Base-by-base conservation (phyloP, 2,888 invertebrate species). In the Meloe dianella region DNA sequence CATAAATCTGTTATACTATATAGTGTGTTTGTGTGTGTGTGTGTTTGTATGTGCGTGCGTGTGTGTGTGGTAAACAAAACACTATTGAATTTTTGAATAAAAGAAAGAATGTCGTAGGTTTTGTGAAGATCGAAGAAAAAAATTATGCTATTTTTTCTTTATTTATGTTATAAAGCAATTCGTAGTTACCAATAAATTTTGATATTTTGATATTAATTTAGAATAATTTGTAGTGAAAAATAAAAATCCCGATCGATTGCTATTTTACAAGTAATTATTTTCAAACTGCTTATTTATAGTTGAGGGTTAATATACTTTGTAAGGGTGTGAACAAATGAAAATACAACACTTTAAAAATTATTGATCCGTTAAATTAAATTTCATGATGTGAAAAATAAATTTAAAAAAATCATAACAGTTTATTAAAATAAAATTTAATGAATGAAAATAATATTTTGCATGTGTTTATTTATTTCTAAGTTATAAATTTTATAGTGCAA, bases 401-500 rank as follows among this genome's bases (percentile, higher is more conserved):
- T n/a, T n/a, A n/a, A n/a, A n/a, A n/a, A n/a, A n/a, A n/a, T n/a
- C n/a, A n/a, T n/a, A n/a, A n/a, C n/a, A n/a, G n/a, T n/a, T n/a
- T n/a, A n/a, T n/a, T n/a, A n/a, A n/a, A n/a, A n/a, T n/a, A n/a
- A n/a, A n/a, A n/a, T 57, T 57, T 58, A 57, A 29, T 59, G 47
- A 38, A 38, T 59, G 41, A 20, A 30, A 59, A 59, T 35, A 58
- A 38, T 47, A 47, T 35, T 57, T 35, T 57, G 30, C 58, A 51
- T 32, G 57, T 64, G 58, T 64, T 64, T 64, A 29, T 64, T 47
- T 47, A 20, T 20, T 47, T 17, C 12, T n/a, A 57, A 47, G 59
- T 56, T 64, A 35, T 56, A 57, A 64, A 58, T 57, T 59, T 64
- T 64, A 57, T 47, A 41, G 58, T 38, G 68, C 54, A 29, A 63